Conservation (phyloP, 2,797 vertebrate species). For the Lemur catta region DNA sequence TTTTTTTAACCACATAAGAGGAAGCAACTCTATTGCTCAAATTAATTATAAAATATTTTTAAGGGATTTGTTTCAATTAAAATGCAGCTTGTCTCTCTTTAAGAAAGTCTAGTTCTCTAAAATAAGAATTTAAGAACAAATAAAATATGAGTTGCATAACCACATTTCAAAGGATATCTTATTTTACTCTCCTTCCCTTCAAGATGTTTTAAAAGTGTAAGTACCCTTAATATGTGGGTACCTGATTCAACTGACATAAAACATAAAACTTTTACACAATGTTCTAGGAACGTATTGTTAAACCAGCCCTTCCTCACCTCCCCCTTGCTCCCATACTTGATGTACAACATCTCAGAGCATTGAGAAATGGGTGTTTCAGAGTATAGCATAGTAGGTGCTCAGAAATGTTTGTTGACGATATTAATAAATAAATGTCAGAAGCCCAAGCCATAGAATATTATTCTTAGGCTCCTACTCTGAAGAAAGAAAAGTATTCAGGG, state of each 20-base stretch:
- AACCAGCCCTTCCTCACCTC: too few relatives aligned
- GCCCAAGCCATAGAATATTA: background rate
- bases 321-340: too few relatives aligned
- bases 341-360: too few relatives aligned
- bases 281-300: too few relatives aligned
- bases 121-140: too few relatives aligned
- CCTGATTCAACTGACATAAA: too few relatives aligned
- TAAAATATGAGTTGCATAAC: too few relatives aligned
- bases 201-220: background rate
- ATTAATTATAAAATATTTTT: slow-evolving; percentile 66
- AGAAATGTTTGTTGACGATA: background rate
- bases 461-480: background rate
- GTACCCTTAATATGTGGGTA: too few relatives aligned
- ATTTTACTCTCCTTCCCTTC: too few relatives aligned
- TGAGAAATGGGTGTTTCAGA: too few relatives aligned
- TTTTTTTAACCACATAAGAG: slow-evolving; percentile 63
- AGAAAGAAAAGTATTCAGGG: background rate
- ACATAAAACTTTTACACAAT: too few relatives aligned
- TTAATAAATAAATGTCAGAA: slow-evolving; percentile 31
- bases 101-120: slow-evolving; percentile 39
- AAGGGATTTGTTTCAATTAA: slow-evolving; percentile 60
- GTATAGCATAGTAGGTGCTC: background rate
- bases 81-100: slow-evolving; percentile 47
- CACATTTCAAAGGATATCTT: too few relatives aligned
- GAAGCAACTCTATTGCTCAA: slow-evolving; percentile 66